phyloP scores from a whole-genome alignment of 2,888 invertebrate species.

The Stenurella melanura region DNA sequence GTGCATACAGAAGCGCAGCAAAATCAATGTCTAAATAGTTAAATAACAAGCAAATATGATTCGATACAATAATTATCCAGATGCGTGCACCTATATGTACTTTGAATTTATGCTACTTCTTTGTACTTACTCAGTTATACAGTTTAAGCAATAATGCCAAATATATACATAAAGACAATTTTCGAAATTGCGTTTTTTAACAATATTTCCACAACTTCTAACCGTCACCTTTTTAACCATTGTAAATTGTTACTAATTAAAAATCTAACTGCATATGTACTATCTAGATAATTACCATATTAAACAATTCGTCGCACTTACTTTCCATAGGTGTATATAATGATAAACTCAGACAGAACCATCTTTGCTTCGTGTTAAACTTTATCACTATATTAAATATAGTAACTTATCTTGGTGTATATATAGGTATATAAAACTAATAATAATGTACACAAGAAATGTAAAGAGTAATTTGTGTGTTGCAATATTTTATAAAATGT shows the following conservation, averaged over 20 bases:
- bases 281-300: not conserved
- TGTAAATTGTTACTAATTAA: not conserved
- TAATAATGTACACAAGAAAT: constrained; percentile 24
- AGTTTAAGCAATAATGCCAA: constrained; percentile 21
- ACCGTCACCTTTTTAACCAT: constrained; percentile 16
- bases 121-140: constrained; percentile 28
- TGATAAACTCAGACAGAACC: constrained; percentile 17
- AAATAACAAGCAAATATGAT: too few relatives aligned
- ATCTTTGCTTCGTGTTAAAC: constrained; percentile 20
- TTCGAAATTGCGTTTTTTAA: constrained; percentile 5
- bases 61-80: too few relatives aligned
- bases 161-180: constrained; percentile 6
- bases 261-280: not conserved
- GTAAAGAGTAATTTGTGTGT: constrained; percentile 29
- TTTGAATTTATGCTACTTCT: not conserved
- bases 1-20: too few relatives aligned
- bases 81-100: too few relatives aligned
- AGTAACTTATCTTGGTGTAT: constrained; percentile 21
- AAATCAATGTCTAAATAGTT: too few relatives aligned
- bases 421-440: constrained; percentile 24
- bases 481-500: constrained; percentile 25
- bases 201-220: not conserved
- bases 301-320: constrained; percentile 15
- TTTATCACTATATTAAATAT: constrained; percentile 23
- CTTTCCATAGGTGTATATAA: constrained; percentile 22